phyloP scores from a whole-genome alignment of 2,113 vertebrate genomes.

The Aramus guarauna region DNA sequence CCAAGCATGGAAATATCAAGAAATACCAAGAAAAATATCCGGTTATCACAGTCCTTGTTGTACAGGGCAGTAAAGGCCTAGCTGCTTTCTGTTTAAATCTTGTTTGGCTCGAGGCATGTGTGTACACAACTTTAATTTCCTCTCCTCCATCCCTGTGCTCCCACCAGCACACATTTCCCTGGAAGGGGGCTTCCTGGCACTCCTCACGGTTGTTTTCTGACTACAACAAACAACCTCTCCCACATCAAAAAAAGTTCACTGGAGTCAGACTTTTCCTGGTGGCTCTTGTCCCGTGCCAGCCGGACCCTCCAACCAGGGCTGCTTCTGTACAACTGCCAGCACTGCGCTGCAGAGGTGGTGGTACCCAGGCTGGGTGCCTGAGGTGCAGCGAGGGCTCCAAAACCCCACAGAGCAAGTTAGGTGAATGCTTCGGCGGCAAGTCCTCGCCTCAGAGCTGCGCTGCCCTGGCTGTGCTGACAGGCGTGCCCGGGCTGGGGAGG shows the following conservation, averaged over 20 bases:
- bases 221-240: neutral
- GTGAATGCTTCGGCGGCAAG: neutral
- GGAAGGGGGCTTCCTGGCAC: neutral
- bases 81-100: neutral
- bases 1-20: neutral
- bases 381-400: neutral
- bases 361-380: neutral
- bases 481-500: neutral
- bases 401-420: neutral
- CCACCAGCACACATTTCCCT: neutral
- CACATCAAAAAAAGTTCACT: accelerated
- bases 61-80: neutral
- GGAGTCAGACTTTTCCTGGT: neutral
- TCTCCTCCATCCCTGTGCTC: neutral
- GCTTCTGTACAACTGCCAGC: neutral
- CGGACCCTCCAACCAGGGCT: neutral
- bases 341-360: accelerated
- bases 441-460: neutral
- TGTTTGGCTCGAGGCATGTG: neutral
- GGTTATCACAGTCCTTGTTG: neutral
- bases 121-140: neutral
- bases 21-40: neutral
- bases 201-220: neutral
- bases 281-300: neutral
- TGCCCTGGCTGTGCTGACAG: neutral